Evolutionary conservation across 2,113 vertebrate genomes (phyloP), one percentile per base, ranked within the genome.

Genomic region (Phylloscopus trochilus): DNA sequence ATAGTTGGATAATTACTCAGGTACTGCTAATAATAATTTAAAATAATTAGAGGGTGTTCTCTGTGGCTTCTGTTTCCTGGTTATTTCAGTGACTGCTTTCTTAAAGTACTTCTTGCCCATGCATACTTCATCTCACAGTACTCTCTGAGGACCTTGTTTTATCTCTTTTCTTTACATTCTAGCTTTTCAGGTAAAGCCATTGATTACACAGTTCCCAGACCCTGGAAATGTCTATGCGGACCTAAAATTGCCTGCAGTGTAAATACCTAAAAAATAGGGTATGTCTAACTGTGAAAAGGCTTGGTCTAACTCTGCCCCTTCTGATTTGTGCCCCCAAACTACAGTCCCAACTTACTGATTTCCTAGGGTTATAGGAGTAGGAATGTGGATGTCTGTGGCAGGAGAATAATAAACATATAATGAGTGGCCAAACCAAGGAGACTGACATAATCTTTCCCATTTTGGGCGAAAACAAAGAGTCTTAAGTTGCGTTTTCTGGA

Each of bases 401-500:
- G 30, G 9, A 60, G 37, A 67, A 41, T 17, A 79, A 14, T 22
- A 75, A 85, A 26, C 8, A 47, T 9, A 9, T 30, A 49, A 37
- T 39, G 67, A 52, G 10, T 51, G 13, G 7, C 6, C 49, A 90
- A 81, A 53, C 7, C 4, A 5, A 39, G 41, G 22, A 87, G 69
- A 56, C 0, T 2, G 24, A 31, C 0, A 2, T 18, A 8, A 3
- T 56, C 26, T 53, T 90, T 74, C 18, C 5, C 10, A 35, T 47
- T 86, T 62, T 12, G 19, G 9, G 8, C 51, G 46, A 80, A 83
- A 90, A 83, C 0, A 0, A 63, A 21, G 23, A 49, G 13, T n/a
- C 11, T 10, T 26, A n/a, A 59, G 16, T 11, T 1, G 4, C 0
- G 0, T 91, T 88, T 90, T 46, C 47, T 87, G 43, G 35, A 87